Evolutionary conservation across 2,113 vertebrate species (phyloP), one percentile per base, ranked within the genome.

Genomic region (Forbesichthys papilliferus): DNA sequence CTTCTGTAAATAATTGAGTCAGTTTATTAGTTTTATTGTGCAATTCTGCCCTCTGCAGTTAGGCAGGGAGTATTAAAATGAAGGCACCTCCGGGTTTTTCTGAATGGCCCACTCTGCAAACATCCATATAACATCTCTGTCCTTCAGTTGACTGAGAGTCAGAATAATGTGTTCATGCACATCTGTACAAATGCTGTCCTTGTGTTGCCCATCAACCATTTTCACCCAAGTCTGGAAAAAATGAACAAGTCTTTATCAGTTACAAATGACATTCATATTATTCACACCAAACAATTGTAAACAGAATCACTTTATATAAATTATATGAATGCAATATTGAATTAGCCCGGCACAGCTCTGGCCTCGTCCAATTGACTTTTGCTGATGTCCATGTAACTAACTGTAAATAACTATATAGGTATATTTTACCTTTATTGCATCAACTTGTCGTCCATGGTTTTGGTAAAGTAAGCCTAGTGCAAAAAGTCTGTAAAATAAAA

Each of bases 61-160:
- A 20, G 14, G 12, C 5, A 66, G 6, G 36, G 18, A 58, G 51
- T 0, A 64, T 81, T 27, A 2, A 68, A 64, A 61, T 18, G 3
- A 12, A 51, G 3, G n/a, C 79, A 85, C 91, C 86, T 90, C 77
- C 51, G 91, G 91, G 68, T 90, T 85, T 80, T 49, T 90, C 61
- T 81, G 73, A 61, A 91, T 72, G 49, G 74, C 81, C 90, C 89
- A 91, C 14, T 88, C 85, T 82, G 88, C 87, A 83, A 84, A 89
- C 49, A 51, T 83, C 84, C 82, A 87, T 66, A 91, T 81, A 9
- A 75, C 71, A 9, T 86, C 80, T 67, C 64, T 84, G 71, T 88
- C 66, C 13, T 81, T 55, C 27, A 86, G 65, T 11, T 73, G 80
- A 74, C 78, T 78, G 14, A 92, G 86, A 18, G 81, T 82, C 13